Base-by-base conservation (phyloP, 2,888 invertebrate genomes). In the Polydrusus cervinus region DNA sequence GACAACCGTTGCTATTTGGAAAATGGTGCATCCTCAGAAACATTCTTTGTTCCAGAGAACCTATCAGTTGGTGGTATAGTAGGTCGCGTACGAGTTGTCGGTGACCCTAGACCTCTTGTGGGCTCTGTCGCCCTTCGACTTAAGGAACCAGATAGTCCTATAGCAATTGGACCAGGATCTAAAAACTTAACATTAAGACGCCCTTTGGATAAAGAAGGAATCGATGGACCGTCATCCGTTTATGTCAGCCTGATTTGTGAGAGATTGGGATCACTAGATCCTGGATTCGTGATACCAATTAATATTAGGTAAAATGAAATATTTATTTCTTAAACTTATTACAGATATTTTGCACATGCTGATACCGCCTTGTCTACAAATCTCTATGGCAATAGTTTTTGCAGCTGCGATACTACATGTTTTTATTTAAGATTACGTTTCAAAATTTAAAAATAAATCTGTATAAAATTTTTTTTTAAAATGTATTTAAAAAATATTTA, bases 1-100 rank as follows among this genome's bases (percentile, higher is more conserved):
- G 96, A 97, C 89, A 94, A 94, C 83, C 90, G 96, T 83, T 97
- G 97, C 86, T 97, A 95, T 87, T 88, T 97, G 85, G 94, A 95
- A 88, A 95, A 93, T 83, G 97, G 97, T 45, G 95, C 95, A 57
- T 95, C 97, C 0, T 95, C 96, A 64, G 96, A 96, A 86, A 96
- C 94, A 86, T 95, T 97, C 87, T 94, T 96, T 86, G 95, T 97
- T 81, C 93, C 93, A 85, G 97, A 97, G 89, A 95, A 95, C 84
- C 89, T 93, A 61, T 90, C 93, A 16, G 92, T 96, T 57, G 95
- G 96, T 77, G 92, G 93, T 80, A 90, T 92, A 62, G 92, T 96
- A 75, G 96, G 96, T 87, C 89, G 92, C 25, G 86, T 97, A 61
- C 92, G 93, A 67, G 93, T 97, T 64, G 92, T 94, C 84, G 97